Evolutionary conservation across 2,113 vertebrate genomes (phyloP).

Genomic region (Sylvicapra grimmia): DNA sequence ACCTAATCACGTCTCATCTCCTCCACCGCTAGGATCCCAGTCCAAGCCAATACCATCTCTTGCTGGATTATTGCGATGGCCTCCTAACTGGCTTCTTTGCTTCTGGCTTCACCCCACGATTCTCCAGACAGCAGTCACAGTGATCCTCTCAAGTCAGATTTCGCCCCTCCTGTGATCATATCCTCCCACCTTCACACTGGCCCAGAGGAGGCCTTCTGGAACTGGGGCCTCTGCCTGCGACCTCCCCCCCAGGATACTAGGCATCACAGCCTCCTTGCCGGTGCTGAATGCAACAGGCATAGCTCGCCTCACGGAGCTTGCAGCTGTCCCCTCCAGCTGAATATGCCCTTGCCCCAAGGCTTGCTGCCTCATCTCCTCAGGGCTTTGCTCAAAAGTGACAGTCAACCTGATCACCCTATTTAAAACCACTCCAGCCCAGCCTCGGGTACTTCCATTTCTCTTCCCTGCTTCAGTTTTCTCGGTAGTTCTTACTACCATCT

Average conservation of each 20-base stretch:
- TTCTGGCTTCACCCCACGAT: neutral
- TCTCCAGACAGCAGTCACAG: neutral
- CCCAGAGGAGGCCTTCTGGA: neutral
- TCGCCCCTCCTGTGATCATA: neutral
- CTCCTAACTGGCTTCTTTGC: neutral
- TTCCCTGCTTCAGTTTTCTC: neutral
- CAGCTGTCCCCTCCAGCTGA: neutral
- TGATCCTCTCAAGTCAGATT: neutral
- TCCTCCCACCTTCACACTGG: neutral
- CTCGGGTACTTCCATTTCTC: neutral
- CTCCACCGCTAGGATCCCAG: neutral
- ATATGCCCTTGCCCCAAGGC: neutral
- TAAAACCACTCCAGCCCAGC: neutral
- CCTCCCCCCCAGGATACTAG: neutral
- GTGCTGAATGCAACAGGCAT: neutral
- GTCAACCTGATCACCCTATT: neutral
- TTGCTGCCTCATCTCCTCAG: neutral
- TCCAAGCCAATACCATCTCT: neutral
- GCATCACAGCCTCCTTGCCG: neutral
- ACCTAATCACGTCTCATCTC: neutral
- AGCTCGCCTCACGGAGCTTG: neutral
- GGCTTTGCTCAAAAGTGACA: neutral
- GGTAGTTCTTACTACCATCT: neutral
- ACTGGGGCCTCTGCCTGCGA: neutral
- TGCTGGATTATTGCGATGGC: neutral